These are phyloP conservation scores for Xenotilapia longispinis DNA, from an alignment of 2,113 vertebrate genomes.

Conservation along the genomic window DNA sequence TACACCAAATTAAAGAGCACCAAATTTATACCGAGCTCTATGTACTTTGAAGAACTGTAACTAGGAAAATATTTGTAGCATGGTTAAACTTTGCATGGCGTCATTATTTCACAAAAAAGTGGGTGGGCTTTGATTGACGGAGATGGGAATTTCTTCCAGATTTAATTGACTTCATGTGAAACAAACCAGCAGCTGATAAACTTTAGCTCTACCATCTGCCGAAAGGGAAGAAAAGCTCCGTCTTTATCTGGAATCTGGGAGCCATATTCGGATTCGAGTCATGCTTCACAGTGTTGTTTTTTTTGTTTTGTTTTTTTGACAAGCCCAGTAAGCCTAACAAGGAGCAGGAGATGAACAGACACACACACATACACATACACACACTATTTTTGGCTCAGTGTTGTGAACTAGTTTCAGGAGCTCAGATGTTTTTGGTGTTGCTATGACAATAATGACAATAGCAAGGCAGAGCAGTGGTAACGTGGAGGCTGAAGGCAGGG, in stretches of 20 bases:
- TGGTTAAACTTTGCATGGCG: neutral
- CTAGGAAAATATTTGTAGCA: neutral
- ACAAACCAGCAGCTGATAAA: neutral
- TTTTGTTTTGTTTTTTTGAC: neutral
- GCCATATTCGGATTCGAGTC: neutral
- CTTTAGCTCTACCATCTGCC: neutral
- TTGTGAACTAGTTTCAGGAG: slow-evolving; percentile 1
- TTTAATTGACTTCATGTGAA: neutral
- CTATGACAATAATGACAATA: slow-evolving; percentile 61
- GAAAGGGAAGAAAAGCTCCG: neutral
- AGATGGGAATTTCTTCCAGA: neutral
- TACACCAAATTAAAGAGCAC: neutral
- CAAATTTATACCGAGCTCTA: neutral
- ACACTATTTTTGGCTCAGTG: slow-evolving; percentile 33
- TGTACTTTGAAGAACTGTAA: neutral
- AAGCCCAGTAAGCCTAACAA: neutral
- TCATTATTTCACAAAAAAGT: neutral
- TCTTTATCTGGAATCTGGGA: neutral
- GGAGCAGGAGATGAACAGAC: neutral
- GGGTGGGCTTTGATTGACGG: neutral
- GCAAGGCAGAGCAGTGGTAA: slow-evolving; percentile 20
- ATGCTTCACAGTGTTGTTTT: neutral
- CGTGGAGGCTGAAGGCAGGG: neutral
- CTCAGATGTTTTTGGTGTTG: slow-evolving; percentile 61
- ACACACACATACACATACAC: neutral